Conservation (phyloP, 2,113 vertebrate genomes). For the human region GRCh38 chr14:51181001-51181500, state of each 20-base stretch:
- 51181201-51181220: not conserved
- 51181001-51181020: not conserved
- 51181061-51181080: not conserved
- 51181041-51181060: not conserved
- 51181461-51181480: slow-evolving; percentile 17
- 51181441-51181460: slow-evolving; percentile 38
- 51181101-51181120: not conserved
- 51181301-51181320: not conserved
- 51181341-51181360: not conserved
- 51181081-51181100: not conserved
- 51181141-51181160: not conserved
- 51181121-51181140: not conserved
- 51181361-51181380: slow-evolving; percentile 17
- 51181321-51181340: not conserved
- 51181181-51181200: not conserved
- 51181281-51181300: not conserved
- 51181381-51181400: not conserved
- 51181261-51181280: not conserved
- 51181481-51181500: not conserved
- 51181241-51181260: not conserved
- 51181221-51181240: not conserved
- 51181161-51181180: not conserved
- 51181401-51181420: slow-evolving; percentile 27
- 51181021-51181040: not conserved
- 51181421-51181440: not conserved